phyloP scores from a whole-genome alignment of 2,113 vertebrate species.

The Tapirus terrestris region DNA sequence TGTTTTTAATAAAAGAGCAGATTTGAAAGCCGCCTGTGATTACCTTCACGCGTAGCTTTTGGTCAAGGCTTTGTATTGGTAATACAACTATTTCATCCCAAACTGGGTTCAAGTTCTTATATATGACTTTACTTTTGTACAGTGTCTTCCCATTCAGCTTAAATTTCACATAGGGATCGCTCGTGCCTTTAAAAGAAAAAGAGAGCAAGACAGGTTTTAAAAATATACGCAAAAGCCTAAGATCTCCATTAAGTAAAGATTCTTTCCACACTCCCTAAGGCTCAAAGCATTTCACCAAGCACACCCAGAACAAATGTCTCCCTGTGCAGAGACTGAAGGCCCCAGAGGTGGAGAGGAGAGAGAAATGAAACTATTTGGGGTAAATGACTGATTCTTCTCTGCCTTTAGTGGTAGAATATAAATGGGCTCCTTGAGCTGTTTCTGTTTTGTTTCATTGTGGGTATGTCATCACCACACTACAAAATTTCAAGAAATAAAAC shows the following conservation, averaged over 20 bases:
- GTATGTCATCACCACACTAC: neutral
- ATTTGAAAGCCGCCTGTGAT: neutral
- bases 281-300: neutral
- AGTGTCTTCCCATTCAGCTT: slow-evolving; percentile 96
- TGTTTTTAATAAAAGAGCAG: neutral
- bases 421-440: slow-evolving; percentile 6
- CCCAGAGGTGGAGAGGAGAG: neutral
- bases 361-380: neutral
- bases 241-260: neutral
- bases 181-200: slow-evolving; percentile 89
- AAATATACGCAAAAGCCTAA: neutral
- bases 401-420: neutral
- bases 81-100: slow-evolving; percentile 96
- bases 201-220: neutral
- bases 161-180: slow-evolving; percentile 98
- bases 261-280: neutral
- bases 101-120: slow-evolving; percentile 94
- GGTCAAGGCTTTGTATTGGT: slow-evolving; percentile 91
- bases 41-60: slow-evolving; percentile 93
- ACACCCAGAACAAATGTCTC: neutral
- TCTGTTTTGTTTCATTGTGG: slow-evolving; percentile 29
- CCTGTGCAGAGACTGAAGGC: neutral
- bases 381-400: neutral
- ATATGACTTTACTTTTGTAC: slow-evolving; percentile 97
- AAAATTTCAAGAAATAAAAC: slow-evolving; percentile 41